These are phyloP conservation scores for Hydriomena furcata DNA, from an alignment of 2,888 invertebrate genomes.

Conservation along the genomic window DNA sequence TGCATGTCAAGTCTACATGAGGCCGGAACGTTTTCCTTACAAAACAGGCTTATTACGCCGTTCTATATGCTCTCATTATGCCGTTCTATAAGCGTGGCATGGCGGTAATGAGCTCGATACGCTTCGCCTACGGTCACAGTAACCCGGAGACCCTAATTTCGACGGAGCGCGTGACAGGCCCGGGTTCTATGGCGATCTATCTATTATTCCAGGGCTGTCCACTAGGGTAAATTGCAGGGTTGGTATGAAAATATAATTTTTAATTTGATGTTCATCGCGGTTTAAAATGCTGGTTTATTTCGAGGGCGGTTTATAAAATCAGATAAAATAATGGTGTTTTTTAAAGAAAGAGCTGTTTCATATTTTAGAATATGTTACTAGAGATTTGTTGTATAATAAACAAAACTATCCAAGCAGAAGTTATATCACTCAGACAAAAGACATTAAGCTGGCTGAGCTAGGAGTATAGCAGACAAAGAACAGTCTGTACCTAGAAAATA, in stretches of 20 bases:
- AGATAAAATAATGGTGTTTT: too few relatives aligned
- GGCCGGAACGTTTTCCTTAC: constrained; percentile 19
- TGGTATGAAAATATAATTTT: constrained; percentile 20
- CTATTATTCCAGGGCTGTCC: constrained; percentile 28
- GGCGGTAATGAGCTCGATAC: constrained; percentile 28
- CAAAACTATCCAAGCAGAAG: constrained; percentile 18
- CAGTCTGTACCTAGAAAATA: constrained; percentile 13
- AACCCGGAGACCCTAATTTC: constrained; percentile 28
- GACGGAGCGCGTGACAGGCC: constrained; percentile 21
- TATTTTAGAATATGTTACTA: too few relatives aligned
- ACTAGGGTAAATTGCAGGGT: constrained; percentile 17
- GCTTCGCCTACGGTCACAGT: constrained; percentile 29
- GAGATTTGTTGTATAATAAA: constrained; percentile 1
- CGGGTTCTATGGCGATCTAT: constrained; percentile 23
- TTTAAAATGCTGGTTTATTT: background rate
- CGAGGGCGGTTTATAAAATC: too few relatives aligned
- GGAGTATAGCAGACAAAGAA: constrained; percentile 19
- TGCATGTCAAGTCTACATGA: constrained; percentile 10
- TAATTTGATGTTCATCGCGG: constrained; percentile 1
- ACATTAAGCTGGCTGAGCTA: constrained; percentile 19
- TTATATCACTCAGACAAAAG: constrained; percentile 27
- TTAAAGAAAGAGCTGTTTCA: too few relatives aligned
- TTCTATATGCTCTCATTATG: constrained; percentile 26
- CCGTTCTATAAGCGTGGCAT: constrained; percentile 30
- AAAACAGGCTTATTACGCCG: constrained; percentile 14